Evolutionary conservation across 2,797 vertebrate genomes (phyloP), one percentile per base, ranked within the genome.

Genomic region (Argyrosomus regius): DNA sequence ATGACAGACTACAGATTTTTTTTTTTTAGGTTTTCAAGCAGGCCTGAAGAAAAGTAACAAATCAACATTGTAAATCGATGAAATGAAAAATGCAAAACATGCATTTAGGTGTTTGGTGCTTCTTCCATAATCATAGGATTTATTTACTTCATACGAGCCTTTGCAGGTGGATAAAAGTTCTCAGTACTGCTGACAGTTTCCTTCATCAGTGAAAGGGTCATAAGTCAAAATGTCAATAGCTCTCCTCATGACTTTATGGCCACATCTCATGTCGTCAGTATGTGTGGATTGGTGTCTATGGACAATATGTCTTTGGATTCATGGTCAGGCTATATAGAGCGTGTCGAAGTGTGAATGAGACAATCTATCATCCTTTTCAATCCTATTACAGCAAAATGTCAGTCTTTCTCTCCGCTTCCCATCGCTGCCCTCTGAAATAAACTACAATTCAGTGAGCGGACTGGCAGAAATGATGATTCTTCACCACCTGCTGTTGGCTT

Each of bases 291-390:
- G 6, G 56, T 58, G 6, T 81, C 67, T 60, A 46, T 73, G 74
- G 88, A 87, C 85, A 76, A 86, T 83, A 67, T 65, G 67, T 89
- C 81, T 89, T 81, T 74, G 81, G 72, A 81, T 75, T 84, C 83
- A 81, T 62, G 79, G 80, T 70, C 82, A 57, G 76, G 87, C 50
- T 77, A 90, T 91, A 87, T 54, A 85, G 91, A 93, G 90, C 87
- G 57, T 84, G 89, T 90, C 87, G 3, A 78, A 67, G 70, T 65
- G 87, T 78, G 89, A 92, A 92, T 87, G 83, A 88, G 77, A 81
- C 85, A 6, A 89, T 94, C 75, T 87, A 90, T 93, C 91, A 92
- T 90, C 74, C 78, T 90, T 88, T 88, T 90, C 85, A 41, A 72
- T 88, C 86, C 85, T 66, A 92, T 92, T 88, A 90, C 82, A 81